A percentile compares a stretch with the other conserved stretches of the same genome.
Evolutionary conservation across 2,113 vertebrate genomes (phyloP).

Genomic region (Alligator sinensis): DNA sequence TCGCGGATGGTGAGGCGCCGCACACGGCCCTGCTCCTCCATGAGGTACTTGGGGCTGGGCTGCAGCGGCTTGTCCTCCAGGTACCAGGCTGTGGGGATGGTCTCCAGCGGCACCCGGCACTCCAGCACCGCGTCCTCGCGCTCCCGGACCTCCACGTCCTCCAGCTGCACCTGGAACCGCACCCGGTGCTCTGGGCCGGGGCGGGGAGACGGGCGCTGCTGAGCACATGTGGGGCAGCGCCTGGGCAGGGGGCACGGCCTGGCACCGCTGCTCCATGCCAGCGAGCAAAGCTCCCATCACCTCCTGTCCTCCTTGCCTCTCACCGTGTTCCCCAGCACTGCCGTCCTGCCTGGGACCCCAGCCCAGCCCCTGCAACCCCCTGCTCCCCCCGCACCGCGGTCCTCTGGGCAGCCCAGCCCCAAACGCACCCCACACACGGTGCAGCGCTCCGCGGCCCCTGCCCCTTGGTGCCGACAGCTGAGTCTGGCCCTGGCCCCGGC

Average conservation of each 20-base stretch:
- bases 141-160: constrained; percentile 92
- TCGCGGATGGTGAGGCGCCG: constrained; percentile 92
- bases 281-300: not conserved
- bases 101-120: constrained; percentile 94
- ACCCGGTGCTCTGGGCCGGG: constrained; percentile 87
- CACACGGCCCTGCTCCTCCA: constrained; percentile 91
- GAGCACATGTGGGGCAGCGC: accelerated
- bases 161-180: constrained; percentile 90
- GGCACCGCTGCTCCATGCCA: not conserved
- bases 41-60: constrained; percentile 94
- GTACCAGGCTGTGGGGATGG: constrained; percentile 93
- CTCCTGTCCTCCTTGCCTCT: not conserved
- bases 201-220: not conserved
- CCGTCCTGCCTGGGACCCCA: too few relatives aligned
- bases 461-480: too few relatives aligned
- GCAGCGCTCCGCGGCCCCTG: too few relatives aligned
- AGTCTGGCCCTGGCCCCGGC: too few relatives aligned
- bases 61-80: constrained; percentile 93
- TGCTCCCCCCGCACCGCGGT: not conserved
- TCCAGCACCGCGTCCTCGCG: constrained; percentile 91
- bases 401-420: too few relatives aligned
- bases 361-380: not conserved
- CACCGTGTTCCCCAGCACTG: not conserved
- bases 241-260: accelerated
- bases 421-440: too few relatives aligned